A percentile compares a stretch with the other conserved stretches of the same genome.
Evolutionary conservation across 2,113 vertebrate genomes (phyloP).

Genomic region (Galemys pyrenaicus): DNA sequence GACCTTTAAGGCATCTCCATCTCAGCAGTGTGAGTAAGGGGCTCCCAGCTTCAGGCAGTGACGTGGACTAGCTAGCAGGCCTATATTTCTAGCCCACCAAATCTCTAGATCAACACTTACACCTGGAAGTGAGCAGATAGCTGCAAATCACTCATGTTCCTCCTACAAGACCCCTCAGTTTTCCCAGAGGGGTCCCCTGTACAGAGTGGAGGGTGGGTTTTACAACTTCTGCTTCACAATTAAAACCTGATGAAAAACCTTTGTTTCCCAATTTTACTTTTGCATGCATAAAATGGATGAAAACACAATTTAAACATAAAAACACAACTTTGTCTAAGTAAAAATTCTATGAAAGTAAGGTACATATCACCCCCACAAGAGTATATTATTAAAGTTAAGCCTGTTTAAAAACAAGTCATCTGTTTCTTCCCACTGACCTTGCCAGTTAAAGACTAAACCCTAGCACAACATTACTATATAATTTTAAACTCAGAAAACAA

Average conservation of each 20-base stretch:
- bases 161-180: rapidly evolving
- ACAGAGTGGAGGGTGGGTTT: too few relatives aligned
- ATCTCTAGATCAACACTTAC: neutral
- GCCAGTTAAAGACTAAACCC: neutral
- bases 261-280: neutral
- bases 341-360: neutral
- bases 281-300: neutral
- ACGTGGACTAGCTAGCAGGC: neutral
- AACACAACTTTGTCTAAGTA: neutral
- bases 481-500: neutral
- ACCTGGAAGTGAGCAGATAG: neutral
- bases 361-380: rapidly evolving
- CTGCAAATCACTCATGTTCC: rapidly evolving
- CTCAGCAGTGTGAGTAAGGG: neutral
- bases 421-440: neutral
- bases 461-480: neutral
- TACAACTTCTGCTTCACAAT: too few relatives aligned
- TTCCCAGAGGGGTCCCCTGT: neutral
- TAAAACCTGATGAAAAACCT: neutral
- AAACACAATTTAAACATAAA: neutral
- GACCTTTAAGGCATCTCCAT: neutral
- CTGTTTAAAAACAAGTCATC: neutral
- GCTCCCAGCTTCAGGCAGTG: neutral
- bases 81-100: neutral
- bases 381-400: neutral